Base-by-base conservation (phyloP, 2,797 vertebrate genomes). In the Capromys pilorides region DNA sequence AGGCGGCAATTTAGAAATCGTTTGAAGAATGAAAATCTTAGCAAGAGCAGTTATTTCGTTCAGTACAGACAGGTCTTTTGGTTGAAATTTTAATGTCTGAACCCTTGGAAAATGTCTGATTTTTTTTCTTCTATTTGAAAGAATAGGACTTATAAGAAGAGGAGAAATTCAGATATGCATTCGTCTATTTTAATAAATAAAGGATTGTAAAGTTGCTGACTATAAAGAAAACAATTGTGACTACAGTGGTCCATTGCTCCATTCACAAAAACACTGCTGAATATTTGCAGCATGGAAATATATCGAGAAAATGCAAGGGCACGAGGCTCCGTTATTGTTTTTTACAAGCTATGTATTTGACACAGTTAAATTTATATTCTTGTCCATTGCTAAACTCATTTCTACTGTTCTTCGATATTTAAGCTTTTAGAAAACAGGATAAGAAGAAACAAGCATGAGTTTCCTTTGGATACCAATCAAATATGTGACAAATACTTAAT, bases 61-160 rank as follows among this genome's bases (percentile, higher is more conserved):
- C 97, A 96, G 97, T 97, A 98, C 97, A 97, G 97, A 98, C 96
- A 98, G 96, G 95, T 97, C 97, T 98, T 90, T 97, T 96, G 97
- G 96, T 97, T 97, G 95, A 98, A 97, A 97, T 94, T 98, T 98
- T 98, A 97, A 97, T 98, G 97, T 98, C 97, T 97, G 98, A 98
- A 97, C 92, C 97, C 91, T 90, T 96, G 84, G 96, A 96, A 97
- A 97, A 96, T 97, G 94, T 97, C 97, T 97, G 97, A 97, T 95
- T 95, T 98, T 97, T n/a, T 97, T 97, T 95, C 96, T 97, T 96
- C 96, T 97, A 77, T 95, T 95, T 95, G 93, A 94, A 97, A 97
- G 97, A 98, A 97, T 93, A 97, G 96, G 96, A 97, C 97, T 97
- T 98, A 97, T 97, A 98, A 98, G 49, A 88, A 41, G 19, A 28